A percentile compares a stretch with the other conserved stretches of the same genome.
These are phyloP conservation scores for Irena cyanogastra DNA, from an alignment of 2,113 vertebrate genomes.

Conservation along the genomic window DNA sequence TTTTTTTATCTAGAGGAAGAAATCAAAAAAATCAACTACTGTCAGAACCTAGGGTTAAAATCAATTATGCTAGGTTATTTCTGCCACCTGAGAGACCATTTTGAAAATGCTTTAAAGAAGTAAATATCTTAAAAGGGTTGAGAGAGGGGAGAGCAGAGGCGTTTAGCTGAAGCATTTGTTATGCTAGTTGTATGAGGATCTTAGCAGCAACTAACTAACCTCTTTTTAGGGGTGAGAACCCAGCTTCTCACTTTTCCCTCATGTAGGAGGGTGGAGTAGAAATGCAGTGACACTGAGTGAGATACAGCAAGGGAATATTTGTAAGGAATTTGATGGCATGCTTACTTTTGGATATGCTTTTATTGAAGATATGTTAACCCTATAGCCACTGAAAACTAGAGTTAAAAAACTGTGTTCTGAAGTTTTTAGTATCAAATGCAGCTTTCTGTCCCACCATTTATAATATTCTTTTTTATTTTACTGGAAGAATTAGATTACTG, in stretches of 20 bases:
- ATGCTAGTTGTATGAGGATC: background rate
- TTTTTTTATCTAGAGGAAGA: background rate
- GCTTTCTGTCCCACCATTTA: background rate
- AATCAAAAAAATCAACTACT: background rate
- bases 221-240: background rate
- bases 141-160: background rate
- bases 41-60: background rate
- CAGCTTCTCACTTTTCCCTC: background rate
- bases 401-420: fast-evolving
- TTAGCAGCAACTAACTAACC: background rate
- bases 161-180: background rate
- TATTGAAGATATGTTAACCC: background rate
- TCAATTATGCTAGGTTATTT: background rate
- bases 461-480: background rate
- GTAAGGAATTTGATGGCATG: background rate
- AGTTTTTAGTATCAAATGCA: background rate
- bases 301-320: background rate
- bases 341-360: background rate
- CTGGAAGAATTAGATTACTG: background rate
- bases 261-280: background rate
- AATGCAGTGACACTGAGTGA: background rate
- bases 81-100: background rate
- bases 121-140: background rate
- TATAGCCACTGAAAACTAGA: background rate
- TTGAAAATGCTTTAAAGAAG: background rate